A percentile compares a stretch with the other conserved stretches of the same genome.
phyloP scores from a whole-genome alignment of 2,797 vertebrate species.

The Naso thynnoides region DNA sequence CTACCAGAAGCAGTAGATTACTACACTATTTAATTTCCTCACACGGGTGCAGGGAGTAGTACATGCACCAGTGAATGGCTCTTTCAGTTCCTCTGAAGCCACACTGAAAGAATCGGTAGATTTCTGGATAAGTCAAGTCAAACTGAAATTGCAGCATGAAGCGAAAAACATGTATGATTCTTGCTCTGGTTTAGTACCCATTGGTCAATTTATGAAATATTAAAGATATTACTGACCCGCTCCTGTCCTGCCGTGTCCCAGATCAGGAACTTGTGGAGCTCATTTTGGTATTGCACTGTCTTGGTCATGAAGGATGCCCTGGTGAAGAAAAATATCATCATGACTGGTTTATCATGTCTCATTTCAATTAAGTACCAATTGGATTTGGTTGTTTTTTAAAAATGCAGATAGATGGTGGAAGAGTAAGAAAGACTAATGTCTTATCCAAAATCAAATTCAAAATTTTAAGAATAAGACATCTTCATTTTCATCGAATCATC shows the following conservation, averaged over 20 bases:
- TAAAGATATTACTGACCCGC: slow-evolving; percentile 84
- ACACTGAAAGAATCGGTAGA: not conserved
- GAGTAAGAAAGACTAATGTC: not conserved
- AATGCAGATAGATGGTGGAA: not conserved
- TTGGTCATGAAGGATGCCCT: slow-evolving; percentile 99
- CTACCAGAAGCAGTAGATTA: slow-evolving; percentile 71
- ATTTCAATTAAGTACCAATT: not conserved
- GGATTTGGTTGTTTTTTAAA: not conserved
- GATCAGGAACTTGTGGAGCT: slow-evolving; percentile 99
- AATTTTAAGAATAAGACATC: not conserved
- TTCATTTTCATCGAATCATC: not conserved
- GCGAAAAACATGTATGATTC: slow-evolving; percentile 7
- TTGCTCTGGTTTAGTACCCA: not conserved
- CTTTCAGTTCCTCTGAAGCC: slow-evolving; percentile 40
- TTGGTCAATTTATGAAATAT: not conserved
- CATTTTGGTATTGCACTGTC: slow-evolving; percentile 98
- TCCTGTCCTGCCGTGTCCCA: slow-evolving; percentile 99
- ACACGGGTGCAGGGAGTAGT: slow-evolving; percentile 30
- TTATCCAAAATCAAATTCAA: not conserved
- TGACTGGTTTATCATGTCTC: not conserved
- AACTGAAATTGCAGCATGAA: not conserved
- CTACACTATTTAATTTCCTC: slow-evolving; percentile 47
- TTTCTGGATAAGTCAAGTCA: slow-evolving; percentile 11
- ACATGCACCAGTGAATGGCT: not conserved
- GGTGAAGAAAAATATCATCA: slow-evolving; percentile 65